phyloP scores from a whole-genome alignment of 1,140 invertebrate genomes.

The Melanaphis sacchari region DNA sequence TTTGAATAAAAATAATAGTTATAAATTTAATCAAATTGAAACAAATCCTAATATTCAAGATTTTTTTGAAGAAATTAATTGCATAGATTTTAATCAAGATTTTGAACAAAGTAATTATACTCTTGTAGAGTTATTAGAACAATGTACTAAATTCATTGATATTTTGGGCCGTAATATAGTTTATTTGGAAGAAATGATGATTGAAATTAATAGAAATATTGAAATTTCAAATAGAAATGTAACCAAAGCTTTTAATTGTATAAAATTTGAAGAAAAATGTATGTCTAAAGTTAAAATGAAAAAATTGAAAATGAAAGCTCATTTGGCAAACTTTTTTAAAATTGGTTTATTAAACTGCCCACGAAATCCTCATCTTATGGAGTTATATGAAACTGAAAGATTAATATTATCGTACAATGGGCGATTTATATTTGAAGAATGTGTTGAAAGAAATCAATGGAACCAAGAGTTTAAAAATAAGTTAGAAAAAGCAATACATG shows the following conservation, averaged over 20 bases:
- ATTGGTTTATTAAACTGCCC: conserved; percentile 46
- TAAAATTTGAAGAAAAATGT: conserved; percentile 16
- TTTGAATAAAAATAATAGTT: background rate
- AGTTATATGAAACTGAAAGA: conserved; percentile 22
- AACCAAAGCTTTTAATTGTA: background rate
- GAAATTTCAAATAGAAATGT: conserved; percentile 43
- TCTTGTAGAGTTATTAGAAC: conserved; percentile 41
- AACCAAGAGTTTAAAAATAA: conserved; percentile 53
- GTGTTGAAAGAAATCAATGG: conserved; percentile 45
- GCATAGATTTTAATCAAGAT: conserved; percentile 40
- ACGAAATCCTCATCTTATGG: conserved; percentile 23
- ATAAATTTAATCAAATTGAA: background rate
- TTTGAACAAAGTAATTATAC: background rate
- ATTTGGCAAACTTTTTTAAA: conserved; percentile 48
- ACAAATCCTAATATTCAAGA: conserved; percentile 15
- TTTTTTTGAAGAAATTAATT: conserved; percentile 50
- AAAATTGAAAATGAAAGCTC: conserved; percentile 33
- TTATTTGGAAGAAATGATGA: background rate
- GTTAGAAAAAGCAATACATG: conserved; percentile 40
- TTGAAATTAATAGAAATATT: conserved; percentile 29
- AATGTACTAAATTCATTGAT: conserved; percentile 43
- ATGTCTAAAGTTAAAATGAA: background rate
- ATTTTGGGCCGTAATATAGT: conserved; percentile 37
- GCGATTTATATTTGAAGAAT: conserved; percentile 49
- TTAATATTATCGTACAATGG: conserved; percentile 35